phyloP scores from a whole-genome alignment of 2,797 vertebrate genomes.

The Helicolenus hilgendorfi region DNA sequence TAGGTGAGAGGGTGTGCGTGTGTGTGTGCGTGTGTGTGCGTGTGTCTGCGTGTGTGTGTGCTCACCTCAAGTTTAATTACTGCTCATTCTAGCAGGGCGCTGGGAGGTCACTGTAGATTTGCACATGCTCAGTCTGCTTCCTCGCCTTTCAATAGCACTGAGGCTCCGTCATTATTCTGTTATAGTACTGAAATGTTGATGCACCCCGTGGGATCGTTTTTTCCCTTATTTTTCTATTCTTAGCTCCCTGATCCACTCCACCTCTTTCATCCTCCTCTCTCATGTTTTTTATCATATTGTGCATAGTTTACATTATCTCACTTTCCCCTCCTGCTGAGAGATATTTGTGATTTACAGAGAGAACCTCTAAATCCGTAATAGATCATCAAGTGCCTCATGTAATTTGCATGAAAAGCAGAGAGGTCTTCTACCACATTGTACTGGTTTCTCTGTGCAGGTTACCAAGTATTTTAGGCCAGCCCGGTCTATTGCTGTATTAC shows the following conservation, averaged over 20 bases:
- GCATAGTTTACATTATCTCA: background rate
- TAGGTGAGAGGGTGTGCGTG: background rate
- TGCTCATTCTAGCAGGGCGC: slow-evolving; percentile 6
- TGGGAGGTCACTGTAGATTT: slow-evolving; percentile 32
- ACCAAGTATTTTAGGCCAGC: background rate
- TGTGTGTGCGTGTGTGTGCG: background rate
- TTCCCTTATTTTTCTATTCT: background rate
- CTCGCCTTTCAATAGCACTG: slow-evolving; percentile 1
- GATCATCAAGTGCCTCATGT: background rate
- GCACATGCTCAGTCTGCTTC: slow-evolving; percentile 13
- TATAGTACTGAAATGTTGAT: slow-evolving; percentile 12
- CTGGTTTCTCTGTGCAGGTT: background rate
- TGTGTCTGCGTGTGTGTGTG: background rate
- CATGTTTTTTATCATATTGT: background rate
- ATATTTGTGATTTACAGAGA: background rate
- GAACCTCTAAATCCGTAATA: background rate
- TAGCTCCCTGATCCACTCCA: background rate
- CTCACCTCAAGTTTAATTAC: slow-evolving; percentile 34
- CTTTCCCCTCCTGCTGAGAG: background rate
- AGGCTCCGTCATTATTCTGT: slow-evolving; percentile 18
- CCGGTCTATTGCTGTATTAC: background rate
- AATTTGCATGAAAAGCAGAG: background rate
- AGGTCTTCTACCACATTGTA: background rate
- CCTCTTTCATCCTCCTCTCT: background rate
- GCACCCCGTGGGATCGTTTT: background rate